phyloP scores from a whole-genome alignment of 2,888 invertebrate genomes.

The Nymphalis polychloros region DNA sequence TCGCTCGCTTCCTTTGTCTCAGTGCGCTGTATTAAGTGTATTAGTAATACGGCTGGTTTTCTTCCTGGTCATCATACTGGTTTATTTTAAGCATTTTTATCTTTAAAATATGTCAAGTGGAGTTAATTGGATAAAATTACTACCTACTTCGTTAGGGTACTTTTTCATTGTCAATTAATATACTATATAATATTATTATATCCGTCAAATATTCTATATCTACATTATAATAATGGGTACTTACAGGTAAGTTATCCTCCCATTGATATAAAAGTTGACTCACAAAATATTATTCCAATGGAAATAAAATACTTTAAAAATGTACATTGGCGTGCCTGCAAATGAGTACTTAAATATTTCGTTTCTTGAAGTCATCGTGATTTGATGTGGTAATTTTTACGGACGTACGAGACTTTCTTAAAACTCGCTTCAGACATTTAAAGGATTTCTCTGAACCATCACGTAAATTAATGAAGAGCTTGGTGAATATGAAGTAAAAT shows the following conservation, averaged over 20 bases:
- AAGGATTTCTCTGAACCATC: slow-evolving; percentile 64
- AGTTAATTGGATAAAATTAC: slow-evolving; percentile 10
- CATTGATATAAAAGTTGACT: slow-evolving; percentile 46
- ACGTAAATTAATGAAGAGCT: slow-evolving; percentile 70
- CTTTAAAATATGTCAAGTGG: slow-evolving; percentile 2
- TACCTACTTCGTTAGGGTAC: neutral
- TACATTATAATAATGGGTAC: too few relatives aligned
- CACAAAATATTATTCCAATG: slow-evolving; percentile 62
- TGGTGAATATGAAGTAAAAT: slow-evolving; percentile 52
- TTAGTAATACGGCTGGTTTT: slow-evolving; percentile 53
- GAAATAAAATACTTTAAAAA: slow-evolving; percentile 57
- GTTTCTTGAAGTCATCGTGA: slow-evolving; percentile 21
- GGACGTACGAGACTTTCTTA: slow-evolving; percentile 29
- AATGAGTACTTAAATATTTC: slow-evolving; percentile 54
- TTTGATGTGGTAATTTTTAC: slow-evolving; percentile 33
- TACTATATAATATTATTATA: too few relatives aligned
- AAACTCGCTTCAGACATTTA: slow-evolving; percentile 44
- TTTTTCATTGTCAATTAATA: too few relatives aligned
- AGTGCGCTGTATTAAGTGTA: slow-evolving; percentile 54
- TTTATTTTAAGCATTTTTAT: slow-evolving; percentile 39
- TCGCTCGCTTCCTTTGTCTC: slow-evolving; percentile 68
- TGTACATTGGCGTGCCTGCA: slow-evolving; percentile 55
- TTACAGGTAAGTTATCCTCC: neutral
- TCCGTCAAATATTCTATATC: too few relatives aligned
- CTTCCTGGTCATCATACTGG: slow-evolving; percentile 57